Evolutionary conservation across 2,888 invertebrate genomes (phyloP), one percentile per base, ranked within the genome.

Genomic region (Achlya flavicornis): DNA sequence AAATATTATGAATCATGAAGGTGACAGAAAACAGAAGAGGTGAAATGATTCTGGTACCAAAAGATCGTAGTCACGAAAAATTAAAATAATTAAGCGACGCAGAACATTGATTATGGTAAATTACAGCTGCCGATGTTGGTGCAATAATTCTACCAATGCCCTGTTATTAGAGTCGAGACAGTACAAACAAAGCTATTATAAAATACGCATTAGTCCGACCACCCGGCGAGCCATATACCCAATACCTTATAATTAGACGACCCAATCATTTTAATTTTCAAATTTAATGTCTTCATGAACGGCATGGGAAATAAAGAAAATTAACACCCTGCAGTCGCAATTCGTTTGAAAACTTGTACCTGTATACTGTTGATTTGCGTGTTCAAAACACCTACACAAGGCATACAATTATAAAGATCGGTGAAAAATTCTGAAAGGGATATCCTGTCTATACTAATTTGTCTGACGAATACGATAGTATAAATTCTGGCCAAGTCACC

Each of bases 111-210:
- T 86, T 87, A 80, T 78, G 69, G 84, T 75, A 89, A 90, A 91
- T 91, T 91, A 80, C 85, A 73, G 81, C 76, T 76, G 78, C 76
- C 70, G 79, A 76, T 78, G 78, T 76, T 70, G 80, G 76, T 78
- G 88, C 86, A 85, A 89, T 91, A 91, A 91, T 81, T 86, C 79
- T 78, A 81, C 71, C 83, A 82, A 85, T 84, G 86, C 77, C 87
- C 87, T 65, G 67, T 78, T 73, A 92, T 93, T 89, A 89, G 82
- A 77, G 87, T 80, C 85, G 72, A 69, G 80, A 82, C 87, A 87
- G 87, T 85, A 86, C 90, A 91, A 92, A 92, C 89, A 91, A 85
- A 73, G 73, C 80, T 69, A 74, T 77, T 84, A 86, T 87, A 83
- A 84, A 80, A 84, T 85, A 88, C 81, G 83, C 85, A 89, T 88